Conservation (phyloP, 2,113 vertebrate genomes). For the Falcunculus frontatus region DNA sequence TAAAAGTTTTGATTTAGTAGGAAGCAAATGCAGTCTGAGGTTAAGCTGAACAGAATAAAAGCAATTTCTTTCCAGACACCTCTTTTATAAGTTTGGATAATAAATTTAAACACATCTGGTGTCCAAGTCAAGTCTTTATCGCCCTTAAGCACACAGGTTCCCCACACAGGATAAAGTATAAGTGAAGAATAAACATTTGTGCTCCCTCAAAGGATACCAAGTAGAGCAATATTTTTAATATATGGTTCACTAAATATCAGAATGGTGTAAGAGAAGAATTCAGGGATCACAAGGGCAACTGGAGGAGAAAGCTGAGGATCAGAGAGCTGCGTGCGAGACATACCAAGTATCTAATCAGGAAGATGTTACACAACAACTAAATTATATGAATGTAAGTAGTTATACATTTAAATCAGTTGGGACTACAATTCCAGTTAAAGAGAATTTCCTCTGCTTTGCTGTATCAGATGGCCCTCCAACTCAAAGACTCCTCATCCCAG, state of each 20-base stretch:
- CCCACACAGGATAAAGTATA: background rate
- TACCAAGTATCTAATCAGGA: background rate
- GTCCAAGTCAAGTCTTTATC: background rate
- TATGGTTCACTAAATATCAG: background rate
- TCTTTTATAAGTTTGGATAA: background rate
- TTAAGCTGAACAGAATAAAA: background rate
- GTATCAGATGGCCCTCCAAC: background rate
- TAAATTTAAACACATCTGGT: background rate
- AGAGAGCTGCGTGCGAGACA: background rate
- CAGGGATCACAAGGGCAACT: background rate
- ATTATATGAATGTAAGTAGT: background rate
- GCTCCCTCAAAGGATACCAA: background rate
- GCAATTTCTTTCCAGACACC: background rate
- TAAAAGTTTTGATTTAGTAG: background rate
- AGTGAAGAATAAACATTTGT: background rate
- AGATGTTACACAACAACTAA: background rate
- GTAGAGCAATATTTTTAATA: background rate
- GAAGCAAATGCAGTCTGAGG: background rate
- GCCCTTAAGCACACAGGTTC: background rate
- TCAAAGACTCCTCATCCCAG: background rate
- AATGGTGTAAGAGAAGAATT: background rate
- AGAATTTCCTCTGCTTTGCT: background rate
- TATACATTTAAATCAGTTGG: background rate
- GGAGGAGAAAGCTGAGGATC: background rate
- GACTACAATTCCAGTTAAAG: background rate